Percentiles rank a stretch among this genome's conserved stretches.
Conservation (phyloP, 2,797 vertebrate genomes). For the Harpagifer antarcticus region DNA sequence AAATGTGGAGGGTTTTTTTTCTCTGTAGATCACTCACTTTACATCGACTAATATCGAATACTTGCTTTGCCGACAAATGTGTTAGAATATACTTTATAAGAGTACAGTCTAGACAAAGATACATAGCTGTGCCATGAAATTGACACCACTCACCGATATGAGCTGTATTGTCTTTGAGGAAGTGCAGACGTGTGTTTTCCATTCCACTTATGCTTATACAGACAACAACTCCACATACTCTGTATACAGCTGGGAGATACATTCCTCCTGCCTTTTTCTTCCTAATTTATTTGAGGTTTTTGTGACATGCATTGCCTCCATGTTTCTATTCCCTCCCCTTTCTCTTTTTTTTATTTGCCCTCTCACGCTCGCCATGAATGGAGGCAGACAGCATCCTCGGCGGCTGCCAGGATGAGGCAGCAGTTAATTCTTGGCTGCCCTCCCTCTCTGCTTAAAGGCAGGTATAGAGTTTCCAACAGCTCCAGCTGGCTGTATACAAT, state of each 20-base stretch:
- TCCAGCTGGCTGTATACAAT: conserved; percentile 85
- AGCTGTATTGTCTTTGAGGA: conserved; percentile 42
- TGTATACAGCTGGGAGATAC: conserved; percentile 32
- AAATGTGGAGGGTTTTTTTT: conserved; percentile 19
- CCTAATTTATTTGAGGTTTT: conserved; percentile 46
- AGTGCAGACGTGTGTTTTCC: conserved; percentile 56
- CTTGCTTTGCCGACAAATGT: conserved; percentile 11
- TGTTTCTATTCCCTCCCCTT: conserved; percentile 42
- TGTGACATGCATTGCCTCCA: conserved; percentile 55
- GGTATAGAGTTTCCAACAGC: conserved; percentile 87
- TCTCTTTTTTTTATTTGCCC: conserved; percentile 59
- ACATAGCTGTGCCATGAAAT: conserved; percentile 51
- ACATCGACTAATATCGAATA: conserved; percentile 30
- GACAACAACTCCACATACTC: conserved; percentile 31
- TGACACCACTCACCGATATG: conserved; percentile 53
- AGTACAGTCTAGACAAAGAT: conserved; percentile 45
- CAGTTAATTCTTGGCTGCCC: conserved; percentile 87
- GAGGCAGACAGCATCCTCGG: conserved; percentile 83
- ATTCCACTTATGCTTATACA: conserved; percentile 27
- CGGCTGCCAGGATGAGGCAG: conserved; percentile 85
- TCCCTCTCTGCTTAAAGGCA: conserved; percentile 86
- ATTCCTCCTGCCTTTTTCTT: conserved; percentile 47
- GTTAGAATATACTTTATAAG: conserved; percentile 31
- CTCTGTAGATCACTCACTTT: conserved; percentile 15
- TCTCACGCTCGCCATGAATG: conserved; percentile 78